Base-by-base conservation (phyloP, 2,888 invertebrate genomes). In the Eristalis arbustorum region DNA sequence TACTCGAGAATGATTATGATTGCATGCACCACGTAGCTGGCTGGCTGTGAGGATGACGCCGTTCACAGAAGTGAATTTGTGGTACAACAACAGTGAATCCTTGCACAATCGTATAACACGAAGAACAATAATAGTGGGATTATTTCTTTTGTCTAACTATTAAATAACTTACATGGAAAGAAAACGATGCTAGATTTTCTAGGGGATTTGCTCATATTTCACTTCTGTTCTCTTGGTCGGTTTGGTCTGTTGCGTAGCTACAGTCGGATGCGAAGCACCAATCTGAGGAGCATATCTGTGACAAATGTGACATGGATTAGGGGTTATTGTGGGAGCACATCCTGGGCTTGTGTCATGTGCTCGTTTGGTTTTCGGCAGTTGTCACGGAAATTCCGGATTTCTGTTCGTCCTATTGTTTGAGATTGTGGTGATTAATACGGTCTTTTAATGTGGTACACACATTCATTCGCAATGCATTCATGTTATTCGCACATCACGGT, bases 111-210 rank as follows among this genome's bases (percentile, higher is more conserved):
- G 18, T 66, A 75, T 2, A 62, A 78, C 63, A 73, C 68, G 59
- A 62, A 69, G 67, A 74, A 74, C 63, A 84, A 79, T 74, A 73
- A 79, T 69, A 69, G 67, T 49, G 1, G 74, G 84, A 67, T 84
- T 84, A 84, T 72, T 79, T 69, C 73, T 71, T 71, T 84, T 84
- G 84, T 75, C 80, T 80, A 57, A 67, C 84, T 71, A 84, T 73
- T 75, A 74, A 75, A 84, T 84, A 69, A 84, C 80, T 75, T 84
- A 75, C 37, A 84, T 18, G 49, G 18, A 49, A 84, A 71, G 84
- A 84, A 78, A 73, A 73, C 69, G 73, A 28, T 84, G 69, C 42
- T n/a, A 37, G 64, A 66, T 73, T 77, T 68, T 56, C 61, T 40
- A 42, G 42, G 34, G 73, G 77, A 83, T 69, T 74, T 66, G 74